These are phyloP conservation scores for Antennarius maculatus DNA, from an alignment of 2,797 vertebrate genomes.

Conservation along the genomic window DNA sequence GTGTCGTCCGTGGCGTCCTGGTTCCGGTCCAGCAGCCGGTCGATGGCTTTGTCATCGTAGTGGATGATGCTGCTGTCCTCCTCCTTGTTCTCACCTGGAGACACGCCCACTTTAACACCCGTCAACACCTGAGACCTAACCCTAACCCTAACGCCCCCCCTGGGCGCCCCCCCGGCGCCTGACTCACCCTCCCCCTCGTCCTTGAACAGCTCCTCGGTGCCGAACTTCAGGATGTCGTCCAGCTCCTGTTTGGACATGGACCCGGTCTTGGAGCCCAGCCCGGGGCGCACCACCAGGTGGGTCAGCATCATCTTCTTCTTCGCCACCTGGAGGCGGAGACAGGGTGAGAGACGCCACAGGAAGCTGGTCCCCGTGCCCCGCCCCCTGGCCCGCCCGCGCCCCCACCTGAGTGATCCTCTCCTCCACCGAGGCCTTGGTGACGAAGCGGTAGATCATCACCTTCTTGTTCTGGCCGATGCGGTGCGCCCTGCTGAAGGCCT, in stretches of 20 bases:
- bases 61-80: slow-evolving; percentile 97
- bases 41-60: slow-evolving; percentile 97
- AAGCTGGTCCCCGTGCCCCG: no score
- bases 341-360: background rate
- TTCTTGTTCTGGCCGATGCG: slow-evolving; percentile 98
- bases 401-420: slow-evolving; percentile 92
- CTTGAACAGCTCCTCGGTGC: slow-evolving; percentile 96
- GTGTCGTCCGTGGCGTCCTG: slow-evolving; percentile 95
- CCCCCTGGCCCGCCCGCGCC: no score
- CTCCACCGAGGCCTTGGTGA: slow-evolving; percentile 97
- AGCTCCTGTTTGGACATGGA: slow-evolving; percentile 99
- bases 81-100: slow-evolving; percentile 90
- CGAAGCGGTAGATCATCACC: slow-evolving; percentile 99
- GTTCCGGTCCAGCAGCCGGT: slow-evolving; percentile 92
- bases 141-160: no score
- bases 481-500: slow-evolving; percentile 99
- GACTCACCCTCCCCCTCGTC: slow-evolving; percentile 83
- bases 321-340: slow-evolving; percentile 81
- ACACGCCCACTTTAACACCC: background rate
- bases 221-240: slow-evolving; percentile 98
- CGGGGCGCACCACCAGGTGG: slow-evolving; percentile 95
- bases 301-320: slow-evolving; percentile 99
- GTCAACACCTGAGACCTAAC: no score
- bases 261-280: slow-evolving; percentile 96
- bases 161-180: fast-evolving